Conservation (phyloP, 2,113 vertebrate species). For the Puma concolor region DNA sequence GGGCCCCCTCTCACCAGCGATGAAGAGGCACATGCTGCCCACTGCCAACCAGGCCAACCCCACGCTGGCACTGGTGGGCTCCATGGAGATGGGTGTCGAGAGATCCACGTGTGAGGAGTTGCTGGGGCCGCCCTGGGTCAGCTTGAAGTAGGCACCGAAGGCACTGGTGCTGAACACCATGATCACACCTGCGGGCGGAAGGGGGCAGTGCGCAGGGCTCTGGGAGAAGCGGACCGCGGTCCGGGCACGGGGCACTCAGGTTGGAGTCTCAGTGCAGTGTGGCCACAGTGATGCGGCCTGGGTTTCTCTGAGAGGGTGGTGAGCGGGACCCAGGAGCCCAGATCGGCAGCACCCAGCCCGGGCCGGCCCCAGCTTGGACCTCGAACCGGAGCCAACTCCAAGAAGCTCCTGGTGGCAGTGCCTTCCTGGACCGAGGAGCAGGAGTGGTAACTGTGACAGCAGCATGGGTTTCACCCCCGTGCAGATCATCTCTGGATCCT, state of each 20-base stretch:
- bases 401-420: background rate
- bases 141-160: conserved; percentile 93
- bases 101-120: conserved; percentile 78
- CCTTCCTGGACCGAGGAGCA: background rate
- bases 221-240: rapidly evolving
- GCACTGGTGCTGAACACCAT: conserved; percentile 91
- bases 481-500: background rate
- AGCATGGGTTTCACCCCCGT: background rate
- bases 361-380: background rate
- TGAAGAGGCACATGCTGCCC: conserved; percentile 92
- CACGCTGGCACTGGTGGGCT: background rate
- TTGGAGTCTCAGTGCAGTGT: rapidly evolving
- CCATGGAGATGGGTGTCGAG: background rate
- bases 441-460: background rate
- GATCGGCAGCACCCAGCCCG: background rate
- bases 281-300: background rate
- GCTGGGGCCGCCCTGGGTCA: conserved; percentile 74
- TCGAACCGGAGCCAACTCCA: background rate
- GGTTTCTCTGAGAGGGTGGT: background rate
- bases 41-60: conserved; percentile 92
- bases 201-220: rapidly evolving
- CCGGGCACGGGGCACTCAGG: rapidly evolving
- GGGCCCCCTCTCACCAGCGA: conserved; percentile 87
- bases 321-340: background rate
- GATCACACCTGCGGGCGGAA: conserved; percentile 84